Evolutionary conservation across 2,113 vertebrate genomes (phyloP), one percentile per base, ranked within the genome.

Genomic region (Xenus cinereus): DNA sequence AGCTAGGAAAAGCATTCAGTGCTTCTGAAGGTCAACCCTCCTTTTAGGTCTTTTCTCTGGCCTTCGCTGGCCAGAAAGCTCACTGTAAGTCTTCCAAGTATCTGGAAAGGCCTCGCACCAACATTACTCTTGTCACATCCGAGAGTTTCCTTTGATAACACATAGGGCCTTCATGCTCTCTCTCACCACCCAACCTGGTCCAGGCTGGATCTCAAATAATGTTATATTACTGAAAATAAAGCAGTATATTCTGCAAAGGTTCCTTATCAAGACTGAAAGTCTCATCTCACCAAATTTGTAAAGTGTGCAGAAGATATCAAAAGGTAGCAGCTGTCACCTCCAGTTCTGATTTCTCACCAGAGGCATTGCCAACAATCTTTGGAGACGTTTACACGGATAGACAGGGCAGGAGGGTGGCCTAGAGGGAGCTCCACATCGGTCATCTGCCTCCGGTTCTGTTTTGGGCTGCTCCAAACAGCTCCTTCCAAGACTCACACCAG

Each of bases 261-360:
- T 75, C 69, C 48, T 56, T 68, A 82, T 84, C 66, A 30, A 39
- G 66, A 74, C 0, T 63, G 69, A 62, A 90, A 89, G 32, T 46
- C 59, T 90, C 46, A 63, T 85, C 59, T 91, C 79, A 67, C 75
- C 23, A 48, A 56, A 80, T 43, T 32, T 75, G 41, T 77, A 73
- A 93, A 87, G 77, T 51, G 14, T 67, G 43, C 56, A 78, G 59
- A 83, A 56, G 53, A n/a, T 37, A 90, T 51, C 54, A 63, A 74
- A 92, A 93, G 79, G 79, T 87, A 93, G 33, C 72, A 90, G 92
- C 73, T 84, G 79, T 78, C 85, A 90, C 59, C 56, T 67, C 80
- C 68, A 32, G 32, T 85, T 87, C 54, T 0, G 21, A 56, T 85
- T 87, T 87, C 85, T 81, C 77, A 26, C 82, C 46, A 43, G 33